Conservation (phyloP, 2,797 vertebrate species). For the Borostomias antarcticus region DNA sequence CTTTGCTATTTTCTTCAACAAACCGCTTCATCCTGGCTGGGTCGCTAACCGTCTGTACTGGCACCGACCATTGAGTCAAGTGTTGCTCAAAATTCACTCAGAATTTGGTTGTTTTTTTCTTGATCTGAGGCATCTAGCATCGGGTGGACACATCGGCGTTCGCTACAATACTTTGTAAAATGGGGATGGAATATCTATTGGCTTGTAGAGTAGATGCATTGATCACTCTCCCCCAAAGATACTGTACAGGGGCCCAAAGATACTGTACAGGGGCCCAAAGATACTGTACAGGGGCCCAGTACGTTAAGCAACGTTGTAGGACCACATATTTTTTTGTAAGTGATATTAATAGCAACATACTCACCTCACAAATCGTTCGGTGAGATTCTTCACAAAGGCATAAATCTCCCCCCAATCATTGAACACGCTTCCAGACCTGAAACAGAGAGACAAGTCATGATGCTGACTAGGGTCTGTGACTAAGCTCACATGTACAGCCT, state of each 20-base stretch:
- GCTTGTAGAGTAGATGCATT: background rate
- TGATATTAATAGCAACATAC: slow-evolving; percentile 33
- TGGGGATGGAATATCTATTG: background rate
- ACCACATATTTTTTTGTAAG: background rate
- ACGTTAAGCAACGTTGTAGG: background rate
- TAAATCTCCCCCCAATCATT: slow-evolving; percentile 90
- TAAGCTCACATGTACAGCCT: background rate
- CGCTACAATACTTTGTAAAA: slow-evolving; percentile 8
- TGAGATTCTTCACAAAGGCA: slow-evolving; percentile 89
- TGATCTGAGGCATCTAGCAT: slow-evolving; percentile 51
- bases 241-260: background rate
- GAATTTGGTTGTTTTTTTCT: slow-evolving; percentile 35
- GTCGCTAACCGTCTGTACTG: slow-evolving; percentile 83
- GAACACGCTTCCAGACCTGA: slow-evolving; percentile 89
- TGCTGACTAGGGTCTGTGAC: slow-evolving; percentile 6
- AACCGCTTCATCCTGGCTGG: slow-evolving; percentile 80
- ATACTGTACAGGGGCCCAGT: background rate
- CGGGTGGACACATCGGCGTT: slow-evolving; percentile 30
- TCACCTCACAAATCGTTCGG: slow-evolving; percentile 94
- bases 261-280: background rate
- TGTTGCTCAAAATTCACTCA: slow-evolving; percentile 68
- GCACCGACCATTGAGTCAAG: slow-evolving; percentile 74
- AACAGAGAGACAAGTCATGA: slow-evolving; percentile 40
- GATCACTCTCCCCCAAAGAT: background rate
- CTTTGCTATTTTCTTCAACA: slow-evolving; percentile 85